Conservation (phyloP, 2,797 vertebrate genomes). For the Silurus aristotelis region DNA sequence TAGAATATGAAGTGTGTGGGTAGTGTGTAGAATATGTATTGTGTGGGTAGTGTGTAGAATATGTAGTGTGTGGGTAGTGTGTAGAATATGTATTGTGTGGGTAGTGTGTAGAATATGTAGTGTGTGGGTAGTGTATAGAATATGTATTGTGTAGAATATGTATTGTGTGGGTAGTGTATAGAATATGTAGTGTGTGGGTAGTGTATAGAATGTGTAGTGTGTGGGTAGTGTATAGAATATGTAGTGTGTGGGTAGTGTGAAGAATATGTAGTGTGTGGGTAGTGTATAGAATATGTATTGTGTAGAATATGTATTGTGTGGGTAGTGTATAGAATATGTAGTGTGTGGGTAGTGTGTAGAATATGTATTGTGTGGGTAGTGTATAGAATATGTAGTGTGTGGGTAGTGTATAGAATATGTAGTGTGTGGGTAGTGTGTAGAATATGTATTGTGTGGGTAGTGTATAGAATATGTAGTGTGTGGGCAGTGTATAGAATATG, state of each 20-base stretch:
- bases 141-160: too few relatives aligned
- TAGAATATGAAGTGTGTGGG: too few relatives aligned
- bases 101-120: too few relatives aligned
- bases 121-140: too few relatives aligned
- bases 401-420: neutral
- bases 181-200: neutral
- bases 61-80: neutral
- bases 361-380: too few relatives aligned
- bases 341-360: too few relatives aligned
- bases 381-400: neutral
- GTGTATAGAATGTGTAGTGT: neutral
- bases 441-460: too few relatives aligned
- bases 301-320: neutral
- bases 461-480: too few relatives aligned
- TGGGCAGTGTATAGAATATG: neutral
- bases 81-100: neutral
- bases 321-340: neutral
- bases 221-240: neutral
- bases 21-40: too few relatives aligned
- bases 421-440: too few relatives aligned
- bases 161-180: neutral
- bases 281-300: too few relatives aligned
- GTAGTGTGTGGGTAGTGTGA: neutral
- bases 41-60: neutral
- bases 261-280: neutral